Evolutionary conservation across 1,140 invertebrate genomes (phyloP).

Genomic region (Hermetia illucens): DNA sequence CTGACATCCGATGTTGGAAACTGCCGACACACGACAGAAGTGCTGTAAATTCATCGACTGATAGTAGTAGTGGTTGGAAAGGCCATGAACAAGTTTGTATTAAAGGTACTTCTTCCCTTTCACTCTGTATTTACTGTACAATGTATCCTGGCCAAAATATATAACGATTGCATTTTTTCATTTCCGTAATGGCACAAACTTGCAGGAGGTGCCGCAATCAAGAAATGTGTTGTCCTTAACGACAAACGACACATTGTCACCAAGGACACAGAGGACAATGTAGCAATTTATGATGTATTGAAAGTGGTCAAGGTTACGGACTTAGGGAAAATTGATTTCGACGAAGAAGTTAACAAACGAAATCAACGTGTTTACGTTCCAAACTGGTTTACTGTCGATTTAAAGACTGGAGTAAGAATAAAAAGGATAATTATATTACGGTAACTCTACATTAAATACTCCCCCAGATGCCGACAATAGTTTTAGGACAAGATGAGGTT

Average conservation of each 20-base stretch:
- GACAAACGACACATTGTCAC: conserved; percentile 94
- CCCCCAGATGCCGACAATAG: conserved; percentile 86
- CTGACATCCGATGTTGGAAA: conserved; percentile 49
- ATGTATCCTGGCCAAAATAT: background rate
- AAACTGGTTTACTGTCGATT: conserved; percentile 98
- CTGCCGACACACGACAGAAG: conserved; percentile 33
- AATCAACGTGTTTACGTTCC: conserved; percentile 94
- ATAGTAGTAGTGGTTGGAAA: conserved; percentile 19
- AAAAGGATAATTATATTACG: too few relatives aligned
- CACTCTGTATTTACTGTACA: conserved; percentile 1
- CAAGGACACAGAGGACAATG: conserved; percentile 90
- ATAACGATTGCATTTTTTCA: background rate
- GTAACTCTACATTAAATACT: too few relatives aligned
- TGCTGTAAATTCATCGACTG: conserved; percentile 15
- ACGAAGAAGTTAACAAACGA: conserved; percentile 85
- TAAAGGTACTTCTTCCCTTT: too few relatives aligned
- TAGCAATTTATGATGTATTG: conserved; percentile 95
- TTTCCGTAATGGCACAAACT: conserved; percentile 26
- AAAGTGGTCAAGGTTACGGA: conserved; percentile 85
- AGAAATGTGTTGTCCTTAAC: conserved; percentile 84
- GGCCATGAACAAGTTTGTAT: conserved; percentile 23
- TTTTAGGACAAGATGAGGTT: conserved; percentile 90
- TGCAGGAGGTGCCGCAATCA: conserved; percentile 80
- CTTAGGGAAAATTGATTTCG: conserved; percentile 82
- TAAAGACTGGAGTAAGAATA: conserved; percentile 93